Conservation (phyloP, 2,113 vertebrate genomes). For the Muntiacus muntjak region DNA sequence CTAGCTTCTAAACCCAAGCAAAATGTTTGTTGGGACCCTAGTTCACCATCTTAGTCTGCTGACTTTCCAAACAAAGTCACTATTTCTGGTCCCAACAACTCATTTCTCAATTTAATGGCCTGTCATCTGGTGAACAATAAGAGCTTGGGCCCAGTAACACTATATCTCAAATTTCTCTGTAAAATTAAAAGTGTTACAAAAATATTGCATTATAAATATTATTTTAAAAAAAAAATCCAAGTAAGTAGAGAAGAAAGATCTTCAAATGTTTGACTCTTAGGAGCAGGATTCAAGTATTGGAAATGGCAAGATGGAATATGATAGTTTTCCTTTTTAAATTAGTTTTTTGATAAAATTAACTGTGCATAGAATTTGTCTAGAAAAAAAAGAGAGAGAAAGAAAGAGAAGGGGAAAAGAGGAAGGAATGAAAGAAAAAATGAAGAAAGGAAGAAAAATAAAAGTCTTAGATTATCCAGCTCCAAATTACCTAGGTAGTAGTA, state of each 20-base stretch:
- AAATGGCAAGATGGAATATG: neutral
- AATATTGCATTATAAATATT: neutral
- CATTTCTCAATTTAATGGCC: neutral
- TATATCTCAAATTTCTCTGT: neutral
- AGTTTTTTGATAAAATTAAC: neutral
- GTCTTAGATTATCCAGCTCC: neutral
- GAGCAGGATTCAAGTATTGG: neutral
- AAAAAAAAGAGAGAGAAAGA: neutral
- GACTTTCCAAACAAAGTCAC: neutral
- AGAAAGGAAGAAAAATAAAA: neutral
- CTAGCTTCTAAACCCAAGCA: neutral
- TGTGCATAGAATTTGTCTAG: neutral
- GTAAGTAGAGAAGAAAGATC: neutral
- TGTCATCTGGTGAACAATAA: neutral
- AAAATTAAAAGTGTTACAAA: neutral
- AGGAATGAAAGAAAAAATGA: neutral
- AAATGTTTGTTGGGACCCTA: neutral
- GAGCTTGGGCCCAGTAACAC: neutral
- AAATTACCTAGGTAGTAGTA: neutral
- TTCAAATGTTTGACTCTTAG: neutral
- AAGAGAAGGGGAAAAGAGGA: too few relatives aligned
- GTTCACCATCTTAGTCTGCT: neutral
- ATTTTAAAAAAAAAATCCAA: neutral
- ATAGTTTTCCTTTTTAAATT: neutral
- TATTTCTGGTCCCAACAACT: neutral